Conservation (phyloP, 2,113 vertebrate genomes). For the Thryonomys swinderianus region DNA sequence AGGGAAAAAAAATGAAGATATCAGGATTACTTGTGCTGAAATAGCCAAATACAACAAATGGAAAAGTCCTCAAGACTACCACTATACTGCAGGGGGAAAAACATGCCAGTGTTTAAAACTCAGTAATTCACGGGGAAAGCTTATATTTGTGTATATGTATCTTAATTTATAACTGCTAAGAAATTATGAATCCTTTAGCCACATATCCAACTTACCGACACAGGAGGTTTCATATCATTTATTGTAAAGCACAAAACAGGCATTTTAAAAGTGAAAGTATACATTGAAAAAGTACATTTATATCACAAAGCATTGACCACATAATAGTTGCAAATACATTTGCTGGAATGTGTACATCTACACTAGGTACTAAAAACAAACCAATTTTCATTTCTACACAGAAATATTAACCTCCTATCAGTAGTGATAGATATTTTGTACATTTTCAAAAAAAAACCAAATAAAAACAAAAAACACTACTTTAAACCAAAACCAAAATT, state of each 20-base stretch:
- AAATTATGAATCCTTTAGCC: conserved; percentile 87
- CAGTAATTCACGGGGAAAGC: conserved; percentile 80
- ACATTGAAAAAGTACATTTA: conserved; percentile 99
- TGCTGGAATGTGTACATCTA: conserved; percentile 99
- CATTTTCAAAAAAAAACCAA: conserved; percentile 91
- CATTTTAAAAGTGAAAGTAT: conserved; percentile 99
- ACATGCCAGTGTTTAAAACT: conserved; percentile 87
- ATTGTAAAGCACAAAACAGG: conserved; percentile 99
- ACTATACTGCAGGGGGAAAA: conserved; percentile 89
- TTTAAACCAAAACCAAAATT: conserved; percentile 99
- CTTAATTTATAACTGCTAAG: conserved; percentile 87
- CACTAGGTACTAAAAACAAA: conserved; percentile 99
- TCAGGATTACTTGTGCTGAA: conserved; percentile 87
- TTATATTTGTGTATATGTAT: conserved; percentile 87
- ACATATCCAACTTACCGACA: conserved; percentile 99
- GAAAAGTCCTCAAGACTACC: conserved; percentile 87
- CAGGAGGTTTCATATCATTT: conserved; percentile 99
- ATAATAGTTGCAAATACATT: conserved; percentile 98
- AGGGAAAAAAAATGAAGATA: conserved; percentile 85
- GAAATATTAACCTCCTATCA: conserved; percentile 95
- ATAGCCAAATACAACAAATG: conserved; percentile 86
- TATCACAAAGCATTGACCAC: conserved; percentile 99
- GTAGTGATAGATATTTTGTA: conserved; percentile 94
- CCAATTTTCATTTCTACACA: conserved; percentile 98
- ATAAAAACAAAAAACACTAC: conserved; percentile 88